Conservation (phyloP, 2,113 vertebrate genomes). For the Hiodon tergisus region DNA sequence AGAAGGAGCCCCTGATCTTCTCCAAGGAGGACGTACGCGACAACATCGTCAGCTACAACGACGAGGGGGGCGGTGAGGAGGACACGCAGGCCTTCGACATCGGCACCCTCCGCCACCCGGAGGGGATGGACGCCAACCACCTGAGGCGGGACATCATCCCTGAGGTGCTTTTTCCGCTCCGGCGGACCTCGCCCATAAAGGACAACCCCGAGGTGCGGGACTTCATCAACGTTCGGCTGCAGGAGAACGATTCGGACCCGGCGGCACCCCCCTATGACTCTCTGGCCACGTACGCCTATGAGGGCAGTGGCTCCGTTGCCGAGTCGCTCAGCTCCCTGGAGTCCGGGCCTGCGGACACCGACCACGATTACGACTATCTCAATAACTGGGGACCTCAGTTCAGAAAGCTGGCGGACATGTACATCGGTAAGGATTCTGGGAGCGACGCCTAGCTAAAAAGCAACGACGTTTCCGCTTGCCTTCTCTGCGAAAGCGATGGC, state of each 20-base stretch:
- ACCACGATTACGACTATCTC: constrained; percentile 83
- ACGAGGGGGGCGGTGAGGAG: constrained; percentile 80
- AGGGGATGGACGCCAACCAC: constrained; percentile 70
- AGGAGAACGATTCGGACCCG: constrained; percentile 75
- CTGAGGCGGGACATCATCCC: constrained; percentile 75
- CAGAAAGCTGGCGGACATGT: constrained; percentile 82
- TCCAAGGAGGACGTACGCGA: constrained; percentile 84
- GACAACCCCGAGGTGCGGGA: constrained; percentile 71
- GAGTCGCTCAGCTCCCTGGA: constrained; percentile 80
- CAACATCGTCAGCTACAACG: constrained; percentile 84
- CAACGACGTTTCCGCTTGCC: not conserved
- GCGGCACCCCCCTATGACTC: constrained; percentile 78
- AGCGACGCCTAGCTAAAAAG: constrained; percentile 64
- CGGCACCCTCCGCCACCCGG: constrained; percentile 75
- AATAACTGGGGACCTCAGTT: constrained; percentile 80
- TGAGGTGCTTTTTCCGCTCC: constrained; percentile 67
- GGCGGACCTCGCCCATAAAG: constrained; percentile 69
- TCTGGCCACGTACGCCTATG: constrained; percentile 78
- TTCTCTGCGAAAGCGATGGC: not conserved
- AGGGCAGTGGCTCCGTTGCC: constrained; percentile 74
- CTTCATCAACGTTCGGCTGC: constrained; percentile 76
- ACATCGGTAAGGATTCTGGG: constrained; percentile 73
- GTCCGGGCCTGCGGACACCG: constrained; percentile 68
- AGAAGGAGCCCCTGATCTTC: constrained; percentile 80
- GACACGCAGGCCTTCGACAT: constrained; percentile 86